phyloP scores from a whole-genome alignment of 2,113 vertebrate genomes.

The Hystrix brachyura region DNA sequence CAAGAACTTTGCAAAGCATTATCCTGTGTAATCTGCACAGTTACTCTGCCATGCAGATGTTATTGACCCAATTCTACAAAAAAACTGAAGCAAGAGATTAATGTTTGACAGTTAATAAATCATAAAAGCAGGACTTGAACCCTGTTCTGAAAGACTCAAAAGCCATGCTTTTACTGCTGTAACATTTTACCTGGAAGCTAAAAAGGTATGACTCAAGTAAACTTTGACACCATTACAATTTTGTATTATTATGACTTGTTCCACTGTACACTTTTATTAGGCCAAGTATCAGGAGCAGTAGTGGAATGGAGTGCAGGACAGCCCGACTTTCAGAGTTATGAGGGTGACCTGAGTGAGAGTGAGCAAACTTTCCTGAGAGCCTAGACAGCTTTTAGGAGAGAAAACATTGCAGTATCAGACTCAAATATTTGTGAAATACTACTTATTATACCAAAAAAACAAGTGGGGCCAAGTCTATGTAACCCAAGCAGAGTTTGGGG shows the following conservation, averaged over 20 bases:
- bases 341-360: neutral
- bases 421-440: neutral
- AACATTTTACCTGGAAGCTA: neutral
- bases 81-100: neutral
- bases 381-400: neutral
- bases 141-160: neutral
- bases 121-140: conserved; percentile 14
- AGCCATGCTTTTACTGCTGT: neutral
- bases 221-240: neutral
- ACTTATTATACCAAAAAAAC: neutral
- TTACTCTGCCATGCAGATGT: neutral
- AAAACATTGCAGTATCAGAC: neutral
- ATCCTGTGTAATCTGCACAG: conserved; percentile 1
- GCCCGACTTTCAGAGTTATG: neutral
- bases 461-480: neutral
- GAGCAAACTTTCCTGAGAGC: neutral
- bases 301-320: neutral
- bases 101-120: conserved; percentile 53
- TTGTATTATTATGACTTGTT: neutral
- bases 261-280: neutral
- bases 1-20: neutral
- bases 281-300: neutral
- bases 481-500: neutral
- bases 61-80: conserved; percentile 33
- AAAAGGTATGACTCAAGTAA: neutral